Evolutionary conservation across 2,113 vertebrate genomes (phyloP).

Genomic region (Nothocercus nigrocapillus): DNA sequence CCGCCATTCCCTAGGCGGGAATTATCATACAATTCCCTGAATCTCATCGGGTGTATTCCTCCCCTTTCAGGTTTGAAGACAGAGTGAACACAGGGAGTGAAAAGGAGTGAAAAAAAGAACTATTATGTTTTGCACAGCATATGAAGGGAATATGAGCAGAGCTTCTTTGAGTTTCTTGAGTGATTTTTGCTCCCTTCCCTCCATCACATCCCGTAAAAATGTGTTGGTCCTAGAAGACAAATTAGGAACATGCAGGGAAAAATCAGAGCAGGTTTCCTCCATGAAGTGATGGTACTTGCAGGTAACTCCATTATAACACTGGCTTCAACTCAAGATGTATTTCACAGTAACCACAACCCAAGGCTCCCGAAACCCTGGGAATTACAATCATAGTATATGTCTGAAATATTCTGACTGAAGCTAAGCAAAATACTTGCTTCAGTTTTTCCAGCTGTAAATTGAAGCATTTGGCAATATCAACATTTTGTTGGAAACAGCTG

Average conservation of each 20-base stretch:
- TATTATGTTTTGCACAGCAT: background rate
- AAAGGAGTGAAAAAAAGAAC: background rate
- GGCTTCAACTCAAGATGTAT: background rate
- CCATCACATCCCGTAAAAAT: background rate
- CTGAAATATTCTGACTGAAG: background rate
- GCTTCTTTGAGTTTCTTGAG: background rate
- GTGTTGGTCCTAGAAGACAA: background rate
- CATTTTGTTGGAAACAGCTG: background rate
- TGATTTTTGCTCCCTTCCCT: background rate
- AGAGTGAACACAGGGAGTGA: background rate
- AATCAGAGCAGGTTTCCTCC: background rate
- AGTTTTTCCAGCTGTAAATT: background rate
- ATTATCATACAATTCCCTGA: background rate
- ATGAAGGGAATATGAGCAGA: background rate
- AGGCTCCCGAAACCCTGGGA: background rate
- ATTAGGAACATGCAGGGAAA: background rate
- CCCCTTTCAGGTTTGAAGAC: background rate
- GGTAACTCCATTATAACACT: background rate
- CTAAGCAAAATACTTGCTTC: background rate
- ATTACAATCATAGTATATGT: background rate
- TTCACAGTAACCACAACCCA: background rate
- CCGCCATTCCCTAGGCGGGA: background rate
- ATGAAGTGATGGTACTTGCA: background rate
- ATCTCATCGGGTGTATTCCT: rapidly evolving
- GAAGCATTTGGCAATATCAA: background rate